phyloP scores from a whole-genome alignment of 2,113 vertebrate species.

The Salvator merianae region DNA sequence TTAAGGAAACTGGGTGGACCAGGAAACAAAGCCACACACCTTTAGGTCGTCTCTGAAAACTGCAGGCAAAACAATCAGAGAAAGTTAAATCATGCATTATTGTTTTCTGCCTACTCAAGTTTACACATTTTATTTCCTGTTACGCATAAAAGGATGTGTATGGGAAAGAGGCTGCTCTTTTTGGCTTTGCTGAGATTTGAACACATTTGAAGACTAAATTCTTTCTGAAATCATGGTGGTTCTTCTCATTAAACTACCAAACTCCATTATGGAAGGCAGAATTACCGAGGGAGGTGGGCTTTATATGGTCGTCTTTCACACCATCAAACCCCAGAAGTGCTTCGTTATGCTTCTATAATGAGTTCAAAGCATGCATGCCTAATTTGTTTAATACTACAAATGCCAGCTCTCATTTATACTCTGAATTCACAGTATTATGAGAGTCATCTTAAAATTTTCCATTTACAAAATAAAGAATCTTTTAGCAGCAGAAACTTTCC shows the following conservation, averaged over 20 bases:
- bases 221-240: neutral
- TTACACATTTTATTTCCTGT: neutral
- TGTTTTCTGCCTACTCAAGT: neutral
- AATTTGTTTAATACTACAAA: constrained; percentile 27
- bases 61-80: neutral
- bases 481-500: neutral
- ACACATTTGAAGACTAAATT: neutral
- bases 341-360: constrained; percentile 2
- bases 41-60: neutral
- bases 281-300: neutral
- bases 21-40: neutral
- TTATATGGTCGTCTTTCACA: neutral
- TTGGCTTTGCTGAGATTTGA: neutral
- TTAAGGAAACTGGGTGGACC: neutral
- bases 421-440: neutral
- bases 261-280: neutral
- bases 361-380: constrained; percentile 13
- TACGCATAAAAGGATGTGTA: neutral
- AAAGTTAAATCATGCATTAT: neutral
- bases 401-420: constrained; percentile 18
- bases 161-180: neutral
- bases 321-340: neutral
- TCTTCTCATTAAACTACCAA: neutral
- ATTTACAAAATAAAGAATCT: neutral
- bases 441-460: constrained; percentile 13